Base-by-base conservation (phyloP, 1,140 invertebrate genomes). In the Thrips palmi region DNA sequence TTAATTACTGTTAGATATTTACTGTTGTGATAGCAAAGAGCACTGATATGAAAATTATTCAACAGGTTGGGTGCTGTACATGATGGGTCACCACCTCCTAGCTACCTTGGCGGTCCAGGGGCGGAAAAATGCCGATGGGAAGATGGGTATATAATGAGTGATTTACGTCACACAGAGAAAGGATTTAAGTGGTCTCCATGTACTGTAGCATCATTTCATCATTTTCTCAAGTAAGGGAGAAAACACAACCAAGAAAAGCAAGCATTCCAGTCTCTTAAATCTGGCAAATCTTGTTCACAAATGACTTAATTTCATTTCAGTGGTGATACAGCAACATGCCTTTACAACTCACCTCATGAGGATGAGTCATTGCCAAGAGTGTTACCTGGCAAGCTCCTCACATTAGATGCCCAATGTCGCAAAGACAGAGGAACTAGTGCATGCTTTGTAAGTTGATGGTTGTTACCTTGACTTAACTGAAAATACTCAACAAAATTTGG, bases 71-170 rank as follows among this genome's bases (percentile, higher is more conserved):
- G 88, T 37, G 87, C 86, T 46, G 88, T 93, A 4, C 88, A 93
- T 55, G 88, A 93, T 53, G 88, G 88, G 30, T 91, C 86, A 42
- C 86, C 87, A 12, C 85, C 88, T 30, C 88, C 88, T 2, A 88
- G 81, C 34, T 92, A 93, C 48, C 64, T 93, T 4, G 88, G 88
- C 37, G 87, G 88, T 37, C 88, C 88, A 1, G 88, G 88, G n/a
- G 88, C 88, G 24, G 83, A 88, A 52, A 85, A 87, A 49, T 93
- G 88, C 52, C 73, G 85, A 49, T 93, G 88, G 87, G 84, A 91
- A 55, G 88, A 93, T 54, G 88, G 88, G 28, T 93, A 80, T 60
- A 93, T 93, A 49, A 93, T 93, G 88, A 87, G 82, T 34, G 87
- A 93, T 61, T 67, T 93, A 30, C 64, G 88, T 45, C 87, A 92